Conservation (phyloP, 1,140 invertebrate species). For the Drosophila pseudoobscura region DNA sequence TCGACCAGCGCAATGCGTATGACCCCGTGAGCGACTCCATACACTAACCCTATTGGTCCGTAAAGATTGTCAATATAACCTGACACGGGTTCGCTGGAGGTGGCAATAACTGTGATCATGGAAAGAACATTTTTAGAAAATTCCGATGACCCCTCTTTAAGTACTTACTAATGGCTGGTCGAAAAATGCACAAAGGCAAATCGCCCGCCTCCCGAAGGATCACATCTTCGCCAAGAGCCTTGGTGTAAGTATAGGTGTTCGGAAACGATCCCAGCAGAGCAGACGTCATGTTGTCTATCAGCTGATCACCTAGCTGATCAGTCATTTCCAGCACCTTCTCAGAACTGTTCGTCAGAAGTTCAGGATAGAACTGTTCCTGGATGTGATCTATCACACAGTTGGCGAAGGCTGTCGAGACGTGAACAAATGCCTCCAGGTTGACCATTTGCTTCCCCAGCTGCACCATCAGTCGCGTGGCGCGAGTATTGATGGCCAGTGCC, state of each 20-base stretch:
- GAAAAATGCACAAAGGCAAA: slow-evolving; percentile 89
- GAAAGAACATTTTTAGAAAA: slow-evolving; percentile 87
- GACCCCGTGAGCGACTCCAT: slow-evolving; percentile 88
- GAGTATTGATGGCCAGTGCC: slow-evolving; percentile 86
- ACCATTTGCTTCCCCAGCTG: slow-evolving; percentile 87
- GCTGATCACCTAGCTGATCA: slow-evolving; percentile 84
- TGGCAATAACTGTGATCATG: slow-evolving; percentile 87
- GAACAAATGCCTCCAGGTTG: slow-evolving; percentile 87
- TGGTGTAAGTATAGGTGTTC: slow-evolving; percentile 93
- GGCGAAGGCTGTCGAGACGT: slow-evolving; percentile 90
- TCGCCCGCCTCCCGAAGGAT: slow-evolving; percentile 86
- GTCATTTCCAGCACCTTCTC: slow-evolving; percentile 86
- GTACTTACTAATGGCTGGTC: slow-evolving; percentile 88
- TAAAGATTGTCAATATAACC: slow-evolving; percentile 96
- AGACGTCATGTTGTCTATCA: slow-evolving; percentile 87
- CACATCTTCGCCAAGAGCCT: slow-evolving; percentile 90
- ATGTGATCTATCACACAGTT: slow-evolving; percentile 87
- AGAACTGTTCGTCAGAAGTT: slow-evolving; percentile 85
- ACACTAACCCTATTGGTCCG: slow-evolving; percentile 90
- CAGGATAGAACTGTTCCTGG: slow-evolving; percentile 89
- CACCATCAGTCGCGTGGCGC: slow-evolving; percentile 85
- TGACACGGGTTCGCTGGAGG: slow-evolving; percentile 88
- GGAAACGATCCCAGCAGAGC: slow-evolving; percentile 88
- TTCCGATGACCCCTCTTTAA: slow-evolving; percentile 86
- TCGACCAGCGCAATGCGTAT: slow-evolving; percentile 87